These are phyloP conservation scores for Lymantria monacha DNA, from an alignment of 2,888 invertebrate genomes.

Conservation along the genomic window DNA sequence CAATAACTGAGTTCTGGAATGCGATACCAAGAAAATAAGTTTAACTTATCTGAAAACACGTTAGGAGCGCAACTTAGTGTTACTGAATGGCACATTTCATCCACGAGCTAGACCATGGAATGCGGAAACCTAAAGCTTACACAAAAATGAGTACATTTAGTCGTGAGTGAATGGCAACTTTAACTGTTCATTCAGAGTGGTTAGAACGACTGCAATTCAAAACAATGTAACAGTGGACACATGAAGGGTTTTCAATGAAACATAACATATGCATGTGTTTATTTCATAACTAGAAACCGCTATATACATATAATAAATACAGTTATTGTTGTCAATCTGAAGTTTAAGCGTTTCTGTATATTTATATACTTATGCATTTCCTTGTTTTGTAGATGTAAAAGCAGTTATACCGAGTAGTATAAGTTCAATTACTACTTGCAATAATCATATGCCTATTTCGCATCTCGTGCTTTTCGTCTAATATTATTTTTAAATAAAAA, in stretches of 20 bases:
- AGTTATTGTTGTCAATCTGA: slow-evolving; percentile 13
- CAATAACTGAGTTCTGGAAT: not conserved
- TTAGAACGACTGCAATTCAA: slow-evolving; percentile 54
- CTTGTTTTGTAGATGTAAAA: not conserved
- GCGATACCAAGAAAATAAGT: not conserved
- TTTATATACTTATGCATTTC: not conserved
- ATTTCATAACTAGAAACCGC: slow-evolving; percentile 38
- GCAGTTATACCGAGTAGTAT: too few species aligned
- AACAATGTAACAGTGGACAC: slow-evolving; percentile 56
- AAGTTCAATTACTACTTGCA: too few species aligned
- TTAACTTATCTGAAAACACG: not conserved
- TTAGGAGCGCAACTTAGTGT: slow-evolving; percentile 23
- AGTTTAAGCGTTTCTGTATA: slow-evolving; percentile 8
- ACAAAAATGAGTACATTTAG: slow-evolving; percentile 65
- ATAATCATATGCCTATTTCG: too few species aligned
- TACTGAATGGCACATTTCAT: slow-evolving; percentile 34
- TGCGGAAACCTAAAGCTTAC: slow-evolving; percentile 61
- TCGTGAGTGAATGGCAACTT: slow-evolving; percentile 68
- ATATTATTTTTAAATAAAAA: too few species aligned
- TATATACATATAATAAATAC: slow-evolving; percentile 33
- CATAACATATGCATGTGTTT: slow-evolving; percentile 35
- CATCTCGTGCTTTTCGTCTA: too few species aligned
- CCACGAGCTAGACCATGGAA: slow-evolving; percentile 43
- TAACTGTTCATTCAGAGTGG: slow-evolving; percentile 66
- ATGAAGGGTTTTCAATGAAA: slow-evolving; percentile 53